Evolutionary conservation across 2,888 invertebrate species (phyloP), one percentile per base, ranked within the genome.

Genomic region (Melipona beecheii): DNA sequence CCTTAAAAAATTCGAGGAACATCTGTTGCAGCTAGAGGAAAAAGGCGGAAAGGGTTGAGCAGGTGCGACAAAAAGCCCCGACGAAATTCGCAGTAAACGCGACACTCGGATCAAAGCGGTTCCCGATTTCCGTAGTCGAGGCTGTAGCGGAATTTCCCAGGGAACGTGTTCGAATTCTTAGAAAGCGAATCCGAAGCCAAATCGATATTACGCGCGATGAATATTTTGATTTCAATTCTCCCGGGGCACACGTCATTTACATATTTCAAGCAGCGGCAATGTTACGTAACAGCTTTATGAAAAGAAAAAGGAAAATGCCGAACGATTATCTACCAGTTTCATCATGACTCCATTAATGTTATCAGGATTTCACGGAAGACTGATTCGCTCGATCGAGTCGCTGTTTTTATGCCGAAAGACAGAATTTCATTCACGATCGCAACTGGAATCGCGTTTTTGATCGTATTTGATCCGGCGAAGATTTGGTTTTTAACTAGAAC

Each of bases 1-100:
- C 69, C 77, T 87, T 83, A 77, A 87, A 83, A 83, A 87, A 87
- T 87, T 83, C 78, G 60, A 15, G 49, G 68, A 85, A 78, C 83
- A 87, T 80, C 85, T 78, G 83, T 68, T 56, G 75, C 77, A 77
- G 71, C 43, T 27, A 73, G 66, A 64, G 62, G 54, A 19, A 64
- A 31, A 64, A 31, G 13, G 65, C n/a, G 43, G 65, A 54, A 54
- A 65, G 60, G 49, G 49, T 69, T 54, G 83, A 80, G 52, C 78
- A 82, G 85, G 65, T 78, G 83, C 75, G 70, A 71, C 58, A 75
- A 81, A 81, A 76, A 71, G 83, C 75, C 66, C 79, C 66, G 79
- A 70, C 71, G 54, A 78, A 78, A 82, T 87, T 75, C 66, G 65
- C 73, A n/a, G 70, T 74, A 56, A 81, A 86, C 66, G 76, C 73